These are phyloP conservation scores for Conopomorpha cramerella DNA, from an alignment of 1,140 invertebrate genomes.

Conservation along the genomic window DNA sequence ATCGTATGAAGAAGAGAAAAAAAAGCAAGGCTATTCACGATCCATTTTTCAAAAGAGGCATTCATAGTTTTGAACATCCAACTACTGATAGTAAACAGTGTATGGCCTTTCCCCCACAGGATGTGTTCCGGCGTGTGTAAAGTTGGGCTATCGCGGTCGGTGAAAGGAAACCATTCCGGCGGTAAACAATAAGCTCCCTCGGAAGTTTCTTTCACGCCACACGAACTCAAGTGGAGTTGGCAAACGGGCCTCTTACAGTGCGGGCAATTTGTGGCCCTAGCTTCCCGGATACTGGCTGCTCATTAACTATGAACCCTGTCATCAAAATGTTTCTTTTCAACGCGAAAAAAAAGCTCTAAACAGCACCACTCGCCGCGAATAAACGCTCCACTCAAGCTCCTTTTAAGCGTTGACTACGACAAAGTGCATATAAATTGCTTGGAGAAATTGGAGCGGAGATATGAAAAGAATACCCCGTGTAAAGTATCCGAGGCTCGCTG, in stretches of 20 bases:
- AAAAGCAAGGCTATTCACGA: no score
- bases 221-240: constrained; percentile 24
- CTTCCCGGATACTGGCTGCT: constrained; percentile 46
- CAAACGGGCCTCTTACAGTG: constrained; percentile 34
- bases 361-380: constrained; percentile 41
- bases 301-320: constrained; percentile 57
- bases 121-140: no score
- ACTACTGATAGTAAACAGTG: no score
- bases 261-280: constrained; percentile 42
- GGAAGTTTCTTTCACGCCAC: constrained; percentile 39
- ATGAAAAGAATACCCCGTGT: constrained; percentile 28
- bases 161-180: constrained; percentile 44
- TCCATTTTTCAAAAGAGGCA: no score
- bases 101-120: no score
- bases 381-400: constrained; percentile 30
- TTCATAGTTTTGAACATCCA: no score
- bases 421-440: constrained; percentile 58
- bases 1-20: no score
- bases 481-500: constrained; percentile 34
- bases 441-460: constrained; percentile 45
- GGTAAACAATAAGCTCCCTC: constrained; percentile 46
- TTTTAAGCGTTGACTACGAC: constrained; percentile 36
- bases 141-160: constrained; percentile 12
- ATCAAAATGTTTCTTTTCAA: constrained; percentile 51
- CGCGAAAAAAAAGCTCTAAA: constrained; percentile 45